These are phyloP conservation scores for Chorisops tibialis DNA, from an alignment of 2,888 invertebrate genomes.

Conservation along the genomic window DNA sequence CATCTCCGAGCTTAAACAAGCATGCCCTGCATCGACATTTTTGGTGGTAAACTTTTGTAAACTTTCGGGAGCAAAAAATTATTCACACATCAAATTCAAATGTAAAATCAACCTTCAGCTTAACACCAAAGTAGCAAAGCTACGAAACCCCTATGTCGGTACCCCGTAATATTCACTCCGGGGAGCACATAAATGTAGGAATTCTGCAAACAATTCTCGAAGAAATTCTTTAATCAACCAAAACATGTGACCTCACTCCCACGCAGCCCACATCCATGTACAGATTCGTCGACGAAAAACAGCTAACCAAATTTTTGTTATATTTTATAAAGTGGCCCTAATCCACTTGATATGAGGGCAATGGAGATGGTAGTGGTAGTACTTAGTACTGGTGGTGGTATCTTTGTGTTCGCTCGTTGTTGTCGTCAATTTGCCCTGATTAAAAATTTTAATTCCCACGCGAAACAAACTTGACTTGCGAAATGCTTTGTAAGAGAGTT, in stretches of 20 bases:
- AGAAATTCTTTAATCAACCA: conserved; percentile 17
- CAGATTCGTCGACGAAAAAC: not conserved
- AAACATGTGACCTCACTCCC: not conserved
- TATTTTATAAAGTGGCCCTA: conserved; percentile 13
- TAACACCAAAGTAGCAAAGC: too few species aligned
- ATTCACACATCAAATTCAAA: too few species aligned
- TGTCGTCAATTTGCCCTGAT: conserved; percentile 17
- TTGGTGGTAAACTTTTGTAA: too few species aligned
- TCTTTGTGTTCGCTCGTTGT: not conserved
- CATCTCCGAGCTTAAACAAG: too few species aligned
- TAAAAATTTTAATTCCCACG: conserved; percentile 17
- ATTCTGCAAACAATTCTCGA: not conserved
- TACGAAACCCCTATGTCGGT: too few species aligned
- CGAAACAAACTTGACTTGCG: conserved; percentile 4
- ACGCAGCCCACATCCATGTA: not conserved
- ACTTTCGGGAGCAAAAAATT: too few species aligned
- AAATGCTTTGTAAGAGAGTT: not conserved
- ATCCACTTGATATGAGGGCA: conserved; percentile 9
- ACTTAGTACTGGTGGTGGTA: not conserved
- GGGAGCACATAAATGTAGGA: not conserved
- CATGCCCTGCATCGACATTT: too few species aligned
- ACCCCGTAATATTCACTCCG: too few species aligned
- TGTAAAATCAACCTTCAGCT: too few species aligned
- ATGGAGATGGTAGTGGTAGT: too few species aligned
- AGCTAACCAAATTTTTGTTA: conserved; percentile 8